Percentiles rank a stretch among this genome's conserved stretches.
Conservation (phyloP, 2,113 vertebrate genomes). For the Corythoichthys haematopterus region DNA sequence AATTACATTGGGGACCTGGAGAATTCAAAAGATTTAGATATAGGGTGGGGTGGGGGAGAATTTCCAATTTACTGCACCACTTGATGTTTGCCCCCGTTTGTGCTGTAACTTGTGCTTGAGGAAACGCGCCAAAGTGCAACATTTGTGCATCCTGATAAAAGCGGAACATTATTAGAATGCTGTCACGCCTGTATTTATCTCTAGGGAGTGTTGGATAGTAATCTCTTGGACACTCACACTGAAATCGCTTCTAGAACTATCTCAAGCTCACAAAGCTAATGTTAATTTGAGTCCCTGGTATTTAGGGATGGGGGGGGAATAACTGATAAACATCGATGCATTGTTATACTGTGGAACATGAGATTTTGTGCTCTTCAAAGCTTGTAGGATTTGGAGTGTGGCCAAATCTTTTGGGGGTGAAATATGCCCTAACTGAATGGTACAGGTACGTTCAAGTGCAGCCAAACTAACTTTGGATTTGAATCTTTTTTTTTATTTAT, state of each 20-base stretch:
- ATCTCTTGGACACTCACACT: slow-evolving; percentile 72
- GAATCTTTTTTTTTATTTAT: too few relatives aligned
- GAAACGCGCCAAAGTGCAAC: slow-evolving; percentile 62
- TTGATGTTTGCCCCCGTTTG: slow-evolving; percentile 75
- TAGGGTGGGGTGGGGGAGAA: slow-evolving; percentile 31
- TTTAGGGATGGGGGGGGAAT: background rate
- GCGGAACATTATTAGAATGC: slow-evolving; percentile 69
- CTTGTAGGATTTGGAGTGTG: background rate
- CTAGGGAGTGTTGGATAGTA: slow-evolving; percentile 63
- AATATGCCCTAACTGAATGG: background rate
- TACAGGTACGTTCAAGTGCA: too few relatives aligned
- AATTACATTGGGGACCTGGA: slow-evolving; percentile 80
- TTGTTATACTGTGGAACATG: background rate
- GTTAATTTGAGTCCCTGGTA: slow-evolving; percentile 7
- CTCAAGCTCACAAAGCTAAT: slow-evolving; percentile 53
- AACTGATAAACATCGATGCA: background rate
- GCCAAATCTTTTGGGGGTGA: background rate
- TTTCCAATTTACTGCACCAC: slow-evolving; percentile 75
- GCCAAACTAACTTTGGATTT: too few relatives aligned
- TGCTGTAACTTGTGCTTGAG: slow-evolving; percentile 48
- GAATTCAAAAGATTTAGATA: slow-evolving; percentile 77
- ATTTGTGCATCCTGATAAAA: slow-evolving; percentile 73
- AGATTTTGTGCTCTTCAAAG: background rate
- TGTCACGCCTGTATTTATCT: slow-evolving; percentile 63
- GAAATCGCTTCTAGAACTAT: slow-evolving; percentile 34